Conservation (phyloP, 2,113 vertebrate genomes). For the Pollimyrus isidori region DNA sequence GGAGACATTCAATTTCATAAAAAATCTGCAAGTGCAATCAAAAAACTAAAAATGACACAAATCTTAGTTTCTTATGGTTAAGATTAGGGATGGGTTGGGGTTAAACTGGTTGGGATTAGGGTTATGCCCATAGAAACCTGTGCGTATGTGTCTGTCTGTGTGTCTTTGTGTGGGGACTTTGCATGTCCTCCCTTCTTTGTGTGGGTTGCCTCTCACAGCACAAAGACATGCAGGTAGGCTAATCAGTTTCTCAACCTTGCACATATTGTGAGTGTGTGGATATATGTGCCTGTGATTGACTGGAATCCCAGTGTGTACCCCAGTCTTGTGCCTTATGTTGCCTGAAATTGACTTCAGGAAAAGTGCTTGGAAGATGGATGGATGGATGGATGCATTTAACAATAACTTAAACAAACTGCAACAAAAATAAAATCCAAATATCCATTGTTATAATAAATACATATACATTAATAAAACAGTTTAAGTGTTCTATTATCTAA, state of each 20-base stretch:
- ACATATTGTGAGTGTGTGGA: background rate
- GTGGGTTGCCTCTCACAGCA: background rate
- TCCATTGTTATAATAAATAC: background rate
- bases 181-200: background rate
- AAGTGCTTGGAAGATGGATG: background rate
- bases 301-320: background rate
- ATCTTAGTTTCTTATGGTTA: background rate
- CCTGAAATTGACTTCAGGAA: background rate
- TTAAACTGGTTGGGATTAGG: background rate
- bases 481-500: background rate
- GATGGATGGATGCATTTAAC: background rate
- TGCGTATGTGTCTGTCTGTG: background rate
- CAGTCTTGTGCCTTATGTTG: background rate
- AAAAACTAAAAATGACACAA: background rate
- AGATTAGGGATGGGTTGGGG: background rate
- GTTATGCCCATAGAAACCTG: background rate
- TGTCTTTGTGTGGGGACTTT: background rate
- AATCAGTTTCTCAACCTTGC: background rate
- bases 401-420: background rate
- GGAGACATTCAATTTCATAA: background rate
- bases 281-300: background rate
- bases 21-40: background rate
- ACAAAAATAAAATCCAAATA: background rate
- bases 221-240: background rate
- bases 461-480: background rate